Evolutionary conservation across 64 coral and sea anemone genomes (phyloP).

Genomic region (Montipora efflorescens): DNA sequence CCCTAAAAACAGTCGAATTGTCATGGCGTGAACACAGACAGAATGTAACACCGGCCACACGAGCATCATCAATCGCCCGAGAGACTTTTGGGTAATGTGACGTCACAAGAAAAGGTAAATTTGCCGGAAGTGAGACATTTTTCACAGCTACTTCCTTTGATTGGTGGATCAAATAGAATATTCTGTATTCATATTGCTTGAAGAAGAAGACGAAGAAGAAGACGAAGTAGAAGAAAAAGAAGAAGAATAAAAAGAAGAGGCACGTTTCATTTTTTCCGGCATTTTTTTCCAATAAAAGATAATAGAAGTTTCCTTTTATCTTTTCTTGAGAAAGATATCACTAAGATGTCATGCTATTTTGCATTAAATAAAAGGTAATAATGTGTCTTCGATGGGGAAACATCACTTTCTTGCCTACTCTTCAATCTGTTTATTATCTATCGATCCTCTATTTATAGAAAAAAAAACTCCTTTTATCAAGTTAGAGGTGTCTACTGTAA

Average conservation of each 20-base stretch:
- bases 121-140: slow-evolving; percentile 41
- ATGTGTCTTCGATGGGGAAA: not conserved
- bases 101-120: slow-evolving; percentile 32
- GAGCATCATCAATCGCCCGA: slow-evolving; percentile 53
- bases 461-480: not conserved
- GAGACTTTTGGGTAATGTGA: slow-evolving; percentile 41
- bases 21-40: slow-evolving; percentile 60
- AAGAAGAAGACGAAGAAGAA: not conserved
- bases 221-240: not conserved
- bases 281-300: no score
- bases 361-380: not conserved
- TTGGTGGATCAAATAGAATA: not conserved
- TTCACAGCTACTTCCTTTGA: slow-evolving; percentile 19
- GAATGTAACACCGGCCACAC: slow-evolving; percentile 65
- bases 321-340: not conserved
- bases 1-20: slow-evolving; percentile 61
- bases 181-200: not conserved
- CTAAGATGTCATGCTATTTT: not conserved
- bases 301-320: not conserved
- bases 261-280: no score
- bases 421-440: not conserved
- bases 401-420: not conserved
- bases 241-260: no score
- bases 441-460: slow-evolving; percentile 13
- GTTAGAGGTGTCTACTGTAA: not conserved